Evolutionary conservation across 23 tunicate species (phyloP), one percentile per base, ranked within the genome.

Genomic region (Pegea sp.): DNA sequence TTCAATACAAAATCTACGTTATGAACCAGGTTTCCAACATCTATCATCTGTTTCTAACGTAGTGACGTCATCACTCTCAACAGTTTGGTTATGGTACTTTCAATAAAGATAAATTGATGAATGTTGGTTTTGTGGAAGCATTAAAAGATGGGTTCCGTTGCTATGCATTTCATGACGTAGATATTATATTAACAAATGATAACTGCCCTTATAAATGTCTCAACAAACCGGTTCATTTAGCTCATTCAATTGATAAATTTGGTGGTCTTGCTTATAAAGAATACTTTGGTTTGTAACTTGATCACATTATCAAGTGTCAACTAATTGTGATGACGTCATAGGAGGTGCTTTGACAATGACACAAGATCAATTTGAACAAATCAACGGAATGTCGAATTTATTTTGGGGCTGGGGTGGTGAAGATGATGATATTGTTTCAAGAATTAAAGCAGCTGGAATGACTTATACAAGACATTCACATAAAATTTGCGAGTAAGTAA

Each of bases 1-100:
- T 64, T 11, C 53, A 64, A 28, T 64, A 64, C 49, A 20, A 43
- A 57, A 64, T 64, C 5, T 64, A 26, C 57, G 70, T 64, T 29
- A 38, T 64, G 4, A 64, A 64, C 29, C 70, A 64, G 63, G 70
- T 38, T 38, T 38, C 13, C 16, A 11, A 16, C 16, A 38, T 11
- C 16, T 8, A 38, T 8, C 46, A 38, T 38, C 11, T 38, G n/a
- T n/a, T n/a, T n/a, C n/a, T n/a, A n/a, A n/a, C 16, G 46, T 38
- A 38, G 13, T 38, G 16, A 38, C 16, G 11, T 38, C 16, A 38
- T 38, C 16, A 38, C 16, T 38, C 16, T 38, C 46, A 38, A 38
- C 46, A 38, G 46, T 38, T 38, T 16, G 46, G 46, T 16, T 8
- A 38, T 38, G 16, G 46, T 16, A 38, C 11, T 11, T 38, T 38